These are phyloP conservation scores for Pangasius krempfi DNA, from an alignment of 2,797 vertebrate genomes.

Conservation along the genomic window DNA sequence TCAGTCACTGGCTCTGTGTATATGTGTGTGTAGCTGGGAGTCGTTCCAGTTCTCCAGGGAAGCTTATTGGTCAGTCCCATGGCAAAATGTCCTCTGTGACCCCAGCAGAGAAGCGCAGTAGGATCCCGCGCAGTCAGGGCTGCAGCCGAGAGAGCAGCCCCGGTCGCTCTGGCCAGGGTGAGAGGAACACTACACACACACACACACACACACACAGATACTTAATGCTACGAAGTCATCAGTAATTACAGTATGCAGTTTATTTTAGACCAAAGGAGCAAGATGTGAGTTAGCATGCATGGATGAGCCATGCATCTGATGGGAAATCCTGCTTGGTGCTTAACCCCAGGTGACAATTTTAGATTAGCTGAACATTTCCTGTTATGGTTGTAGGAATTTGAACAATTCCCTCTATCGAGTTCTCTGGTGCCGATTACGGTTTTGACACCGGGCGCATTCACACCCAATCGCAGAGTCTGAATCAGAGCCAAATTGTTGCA, in stretches of 20 bases:
- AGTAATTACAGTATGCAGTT: not conserved
- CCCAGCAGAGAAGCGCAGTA: constrained; percentile 80
- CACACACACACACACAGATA: not conserved
- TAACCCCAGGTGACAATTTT: not conserved
- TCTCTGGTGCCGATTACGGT: not conserved
- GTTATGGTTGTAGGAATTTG: not conserved
- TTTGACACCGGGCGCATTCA: not conserved
- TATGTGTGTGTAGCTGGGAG: constrained; percentile 83
- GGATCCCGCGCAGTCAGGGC: constrained; percentile 92
- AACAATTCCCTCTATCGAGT: not conserved
- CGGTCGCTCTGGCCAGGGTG: constrained; percentile 85
- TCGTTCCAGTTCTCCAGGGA: constrained; percentile 90
- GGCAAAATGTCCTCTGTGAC: constrained; percentile 74
- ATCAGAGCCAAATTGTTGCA: not conserved
- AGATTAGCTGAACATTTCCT: not conserved
- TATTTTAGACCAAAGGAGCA: not conserved
- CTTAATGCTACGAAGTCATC: not conserved
- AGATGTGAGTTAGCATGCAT: not conserved
- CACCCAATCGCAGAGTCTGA: too few relatives aligned
- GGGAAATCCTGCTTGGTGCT: not conserved
- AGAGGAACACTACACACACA: constrained; percentile 57
- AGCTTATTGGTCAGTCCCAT: constrained; percentile 83
- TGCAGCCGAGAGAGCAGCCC: constrained; percentile 97
- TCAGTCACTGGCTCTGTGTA: not conserved
- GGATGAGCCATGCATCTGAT: not conserved